phyloP scores from a whole-genome alignment of 2,797 vertebrate genomes.

The Molossus alvarezi region DNA sequence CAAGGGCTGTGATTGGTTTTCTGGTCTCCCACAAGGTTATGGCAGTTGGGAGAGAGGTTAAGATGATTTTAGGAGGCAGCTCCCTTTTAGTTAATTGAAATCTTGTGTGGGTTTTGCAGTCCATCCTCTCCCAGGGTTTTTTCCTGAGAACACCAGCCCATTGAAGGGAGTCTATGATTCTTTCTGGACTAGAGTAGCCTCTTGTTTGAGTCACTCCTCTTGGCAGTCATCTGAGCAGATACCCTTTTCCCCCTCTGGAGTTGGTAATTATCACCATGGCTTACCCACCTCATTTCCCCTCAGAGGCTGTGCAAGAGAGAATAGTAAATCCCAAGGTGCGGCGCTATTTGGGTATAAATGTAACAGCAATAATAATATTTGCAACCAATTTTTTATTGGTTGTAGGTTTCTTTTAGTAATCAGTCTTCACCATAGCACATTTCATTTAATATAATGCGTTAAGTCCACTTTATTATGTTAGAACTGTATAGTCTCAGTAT shows the following conservation, averaged over 20 bases:
- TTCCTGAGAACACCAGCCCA: not conserved
- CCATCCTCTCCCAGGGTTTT: not conserved
- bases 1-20: not conserved
- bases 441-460: not conserved
- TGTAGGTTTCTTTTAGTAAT: not conserved
- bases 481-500: not conserved
- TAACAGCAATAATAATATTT: not conserved
- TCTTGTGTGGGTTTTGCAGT: not conserved
- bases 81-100: not conserved
- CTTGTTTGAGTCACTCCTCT: constrained; percentile 41
- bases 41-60: not conserved
- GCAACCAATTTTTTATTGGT: not conserved
- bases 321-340: not conserved
- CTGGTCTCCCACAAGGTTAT: not conserved
- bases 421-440: not conserved
- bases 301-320: not conserved
- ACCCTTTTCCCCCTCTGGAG: not conserved
- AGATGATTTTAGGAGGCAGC: constrained; percentile 6
- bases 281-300: not conserved
- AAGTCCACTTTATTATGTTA: not conserved
- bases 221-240: not conserved
- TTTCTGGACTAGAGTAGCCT: not conserved
- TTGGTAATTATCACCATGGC: not conserved
- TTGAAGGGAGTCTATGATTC: not conserved
- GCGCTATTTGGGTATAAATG: not conserved